Conservation (phyloP, 2,888 invertebrate genomes). For the Eustalomyia histrio region DNA sequence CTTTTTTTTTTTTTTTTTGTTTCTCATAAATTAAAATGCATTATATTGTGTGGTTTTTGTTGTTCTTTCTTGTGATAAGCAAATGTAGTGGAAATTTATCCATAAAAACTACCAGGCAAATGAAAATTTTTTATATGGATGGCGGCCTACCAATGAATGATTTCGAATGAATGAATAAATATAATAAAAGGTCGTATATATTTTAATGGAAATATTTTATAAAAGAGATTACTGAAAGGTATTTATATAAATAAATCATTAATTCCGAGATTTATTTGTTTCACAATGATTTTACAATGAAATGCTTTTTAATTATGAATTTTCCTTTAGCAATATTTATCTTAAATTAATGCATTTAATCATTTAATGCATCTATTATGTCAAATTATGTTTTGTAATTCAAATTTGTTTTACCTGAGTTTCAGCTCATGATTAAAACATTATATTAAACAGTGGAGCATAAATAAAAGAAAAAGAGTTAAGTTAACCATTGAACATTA, state of each 20-base stretch:
- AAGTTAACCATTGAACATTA: too few relatives aligned
- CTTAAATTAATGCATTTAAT: too few relatives aligned
- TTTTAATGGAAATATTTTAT: slow-evolving; percentile 7
- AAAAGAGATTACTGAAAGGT: not conserved
- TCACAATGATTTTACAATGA: not conserved
- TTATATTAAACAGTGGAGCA: too few relatives aligned
- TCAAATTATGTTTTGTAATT: too few relatives aligned
- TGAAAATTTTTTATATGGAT: slow-evolving; percentile 8
- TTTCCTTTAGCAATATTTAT: too few relatives aligned
- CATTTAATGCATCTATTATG: too few relatives aligned
- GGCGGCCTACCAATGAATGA: not conserved
- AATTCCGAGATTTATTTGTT: not conserved
- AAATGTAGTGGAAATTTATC: slow-evolving; percentile 69
- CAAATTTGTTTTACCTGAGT: too few relatives aligned
- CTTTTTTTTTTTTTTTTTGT: slow-evolving; percentile 20
- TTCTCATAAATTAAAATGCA: slow-evolving; percentile 20
- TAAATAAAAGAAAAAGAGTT: too few relatives aligned
- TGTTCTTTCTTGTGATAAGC: slow-evolving; percentile 70
- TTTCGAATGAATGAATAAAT: slow-evolving; percentile 16
- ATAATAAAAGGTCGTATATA: slow-evolving; percentile 32
- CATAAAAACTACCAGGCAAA: slow-evolving; percentile 42
- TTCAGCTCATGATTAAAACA: too few relatives aligned
- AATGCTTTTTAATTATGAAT: too few relatives aligned
- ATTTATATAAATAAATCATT: slow-evolving; percentile 13
- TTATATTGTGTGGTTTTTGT: slow-evolving; percentile 28